These are phyloP conservation scores for Vireo altiloquus DNA, from an alignment of 2,113 vertebrate genomes.

Conservation along the genomic window DNA sequence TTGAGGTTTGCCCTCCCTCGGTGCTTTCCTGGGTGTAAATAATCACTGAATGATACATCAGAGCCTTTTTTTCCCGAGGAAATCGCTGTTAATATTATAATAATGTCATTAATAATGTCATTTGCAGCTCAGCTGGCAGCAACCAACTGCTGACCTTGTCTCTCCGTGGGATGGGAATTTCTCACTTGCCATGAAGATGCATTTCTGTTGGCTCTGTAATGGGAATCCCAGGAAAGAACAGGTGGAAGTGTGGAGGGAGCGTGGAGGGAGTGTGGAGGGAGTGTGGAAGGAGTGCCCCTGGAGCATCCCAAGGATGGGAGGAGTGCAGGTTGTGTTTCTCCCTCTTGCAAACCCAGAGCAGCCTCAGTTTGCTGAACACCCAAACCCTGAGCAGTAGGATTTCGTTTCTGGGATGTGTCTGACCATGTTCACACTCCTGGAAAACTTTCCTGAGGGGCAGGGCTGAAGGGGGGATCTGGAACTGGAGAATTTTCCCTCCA, in stretches of 20 bases:
- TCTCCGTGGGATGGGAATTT: background rate
- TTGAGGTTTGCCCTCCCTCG: background rate
- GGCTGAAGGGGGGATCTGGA: background rate
- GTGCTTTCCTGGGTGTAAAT: background rate
- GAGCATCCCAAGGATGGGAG: background rate
- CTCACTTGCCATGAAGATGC: background rate
- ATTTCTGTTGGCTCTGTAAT: background rate
- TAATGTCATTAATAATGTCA: background rate
- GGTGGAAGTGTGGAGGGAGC: background rate
- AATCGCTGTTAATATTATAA: background rate
- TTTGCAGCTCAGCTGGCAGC: slow-evolving; percentile 21
- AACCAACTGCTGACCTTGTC: background rate
- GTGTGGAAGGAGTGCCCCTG: background rate
- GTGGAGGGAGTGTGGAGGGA: background rate
- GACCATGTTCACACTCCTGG: background rate
- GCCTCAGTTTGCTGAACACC: background rate
- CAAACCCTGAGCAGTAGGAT: background rate
- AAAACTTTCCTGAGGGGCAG: background rate
- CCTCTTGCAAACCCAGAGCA: background rate
- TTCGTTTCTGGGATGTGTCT: background rate
- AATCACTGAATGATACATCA: background rate
- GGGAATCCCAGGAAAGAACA: background rate
- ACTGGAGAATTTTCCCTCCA: background rate
- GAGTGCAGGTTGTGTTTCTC: background rate
- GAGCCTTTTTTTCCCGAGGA: background rate